phyloP scores from a whole-genome alignment of 1,140 invertebrate species.

The Heliconius hewitsoni region DNA sequence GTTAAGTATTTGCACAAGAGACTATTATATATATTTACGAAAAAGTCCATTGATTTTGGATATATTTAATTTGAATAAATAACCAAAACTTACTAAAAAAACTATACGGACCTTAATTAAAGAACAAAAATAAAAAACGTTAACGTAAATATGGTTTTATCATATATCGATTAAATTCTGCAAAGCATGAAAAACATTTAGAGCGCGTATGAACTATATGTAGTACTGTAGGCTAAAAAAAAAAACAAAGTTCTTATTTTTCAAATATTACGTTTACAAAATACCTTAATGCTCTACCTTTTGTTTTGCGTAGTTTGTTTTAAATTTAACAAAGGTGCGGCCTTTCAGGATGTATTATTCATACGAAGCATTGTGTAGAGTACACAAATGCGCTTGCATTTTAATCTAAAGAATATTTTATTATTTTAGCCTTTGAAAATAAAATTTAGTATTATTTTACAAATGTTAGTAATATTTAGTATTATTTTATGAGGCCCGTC shows the following conservation, averaged over 20 bases:
- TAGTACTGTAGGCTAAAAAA: not conserved
- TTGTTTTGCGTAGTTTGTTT: constrained; percentile 23
- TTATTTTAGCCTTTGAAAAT: not conserved
- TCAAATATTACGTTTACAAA: constrained; percentile 20
- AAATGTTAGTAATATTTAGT: too few relatives aligned
- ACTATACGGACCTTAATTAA: not conserved
- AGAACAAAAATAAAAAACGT: not conserved
- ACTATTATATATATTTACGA: too few relatives aligned
- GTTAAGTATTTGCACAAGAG: too few relatives aligned
- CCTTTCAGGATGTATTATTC: constrained; percentile 54
- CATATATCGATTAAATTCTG: not conserved
- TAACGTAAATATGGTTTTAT: not conserved
- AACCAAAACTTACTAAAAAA: too few relatives aligned
- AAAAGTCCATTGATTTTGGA: too few relatives aligned
- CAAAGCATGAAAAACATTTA: not conserved
- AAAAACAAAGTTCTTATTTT: constrained; percentile 7
- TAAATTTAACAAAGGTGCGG: constrained; percentile 30
- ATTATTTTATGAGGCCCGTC: too few relatives aligned
- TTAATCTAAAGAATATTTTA: constrained; percentile 4
- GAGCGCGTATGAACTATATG: not conserved
- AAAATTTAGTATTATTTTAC: not conserved
- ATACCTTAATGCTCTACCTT: constrained; percentile 18
- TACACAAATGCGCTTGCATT: constrained; percentile 3
- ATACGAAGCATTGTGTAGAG: constrained; percentile 46
- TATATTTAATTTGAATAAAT: too few relatives aligned